Percentiles rank a stretch among this genome's conserved stretches.
Evolutionary conservation across 2,888 invertebrate species (phyloP).

Genomic region (Acleris cristana): DNA sequence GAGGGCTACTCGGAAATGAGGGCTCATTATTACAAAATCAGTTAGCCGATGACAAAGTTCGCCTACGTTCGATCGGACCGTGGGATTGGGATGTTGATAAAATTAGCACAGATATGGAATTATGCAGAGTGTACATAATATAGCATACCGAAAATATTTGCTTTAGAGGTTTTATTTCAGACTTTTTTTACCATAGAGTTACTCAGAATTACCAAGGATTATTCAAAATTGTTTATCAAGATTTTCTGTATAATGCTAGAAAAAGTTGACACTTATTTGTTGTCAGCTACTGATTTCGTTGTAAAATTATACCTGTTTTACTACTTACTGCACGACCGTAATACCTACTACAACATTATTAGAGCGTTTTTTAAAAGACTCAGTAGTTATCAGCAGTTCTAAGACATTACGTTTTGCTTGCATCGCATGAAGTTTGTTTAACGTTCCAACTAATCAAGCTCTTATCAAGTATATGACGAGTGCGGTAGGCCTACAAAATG

Average conservation of each 20-base stretch:
- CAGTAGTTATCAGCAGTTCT: conserved; percentile 13
- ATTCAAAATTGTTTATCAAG: too few species aligned
- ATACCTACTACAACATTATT: too few species aligned
- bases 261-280: too few species aligned
- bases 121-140: conserved; percentile 8
- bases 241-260: too few species aligned
- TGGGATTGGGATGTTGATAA: conserved; percentile 28
- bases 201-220: too few species aligned
- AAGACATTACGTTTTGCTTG: conserved; percentile 23
- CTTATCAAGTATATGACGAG: conserved; percentile 46
- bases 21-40: conserved; percentile 35
- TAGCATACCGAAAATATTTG: neutral
- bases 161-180: neutral
- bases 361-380: neutral
- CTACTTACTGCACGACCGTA: too few species aligned
- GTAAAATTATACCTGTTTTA: too few species aligned
- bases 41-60: conserved; percentile 24
- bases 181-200: neutral
- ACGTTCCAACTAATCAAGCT: conserved; percentile 48
- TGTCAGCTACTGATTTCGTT: too few species aligned
- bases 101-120: conserved; percentile 24
- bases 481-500: conserved; percentile 55
- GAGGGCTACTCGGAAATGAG: conserved; percentile 58
- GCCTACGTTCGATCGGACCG: conserved; percentile 24
- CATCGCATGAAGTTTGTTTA: conserved; percentile 28